Conservation (phyloP, 2,888 invertebrate genomes). For the Bedellia somnulentella region DNA sequence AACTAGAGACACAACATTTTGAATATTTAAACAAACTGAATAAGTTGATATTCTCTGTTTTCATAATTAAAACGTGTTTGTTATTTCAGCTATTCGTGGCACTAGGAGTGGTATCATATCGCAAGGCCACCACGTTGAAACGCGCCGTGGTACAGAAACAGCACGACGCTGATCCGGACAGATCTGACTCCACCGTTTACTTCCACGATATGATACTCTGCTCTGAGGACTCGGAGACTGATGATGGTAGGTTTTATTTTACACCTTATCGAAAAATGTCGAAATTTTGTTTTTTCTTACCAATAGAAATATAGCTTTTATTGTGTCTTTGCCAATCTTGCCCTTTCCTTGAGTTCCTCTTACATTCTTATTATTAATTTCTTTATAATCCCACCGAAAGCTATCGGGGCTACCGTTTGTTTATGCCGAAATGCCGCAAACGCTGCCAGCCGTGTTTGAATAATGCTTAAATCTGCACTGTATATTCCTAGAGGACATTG, state of each 20-base stretch:
- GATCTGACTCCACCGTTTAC: conserved; percentile 94
- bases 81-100: conserved; percentile 72
- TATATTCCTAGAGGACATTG: no score
- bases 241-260: conserved; percentile 67
- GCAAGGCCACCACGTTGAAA: conserved; percentile 86
- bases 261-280: neutral
- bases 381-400: no score
- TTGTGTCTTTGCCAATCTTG: neutral
- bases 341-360: neutral
- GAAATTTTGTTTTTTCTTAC: neutral
- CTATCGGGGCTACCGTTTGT: no score
- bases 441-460: no score
- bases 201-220: conserved; percentile 93
- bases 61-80: no score
- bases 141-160: conserved; percentile 73
- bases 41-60: no score
- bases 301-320: no score
- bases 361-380: neutral
- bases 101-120: conserved; percentile 85
- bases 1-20: no score
- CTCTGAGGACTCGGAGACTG: conserved; percentile 87
- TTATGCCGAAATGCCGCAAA: no score
- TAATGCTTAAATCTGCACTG: no score
- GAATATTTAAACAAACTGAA: no score
- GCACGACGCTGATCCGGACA: conserved; percentile 81